A percentile compares a stretch with the other conserved stretches of the same genome.
Evolutionary conservation across 2,113 vertebrate species (phyloP).

Genomic region (Himantopus leucocephalus): DNA sequence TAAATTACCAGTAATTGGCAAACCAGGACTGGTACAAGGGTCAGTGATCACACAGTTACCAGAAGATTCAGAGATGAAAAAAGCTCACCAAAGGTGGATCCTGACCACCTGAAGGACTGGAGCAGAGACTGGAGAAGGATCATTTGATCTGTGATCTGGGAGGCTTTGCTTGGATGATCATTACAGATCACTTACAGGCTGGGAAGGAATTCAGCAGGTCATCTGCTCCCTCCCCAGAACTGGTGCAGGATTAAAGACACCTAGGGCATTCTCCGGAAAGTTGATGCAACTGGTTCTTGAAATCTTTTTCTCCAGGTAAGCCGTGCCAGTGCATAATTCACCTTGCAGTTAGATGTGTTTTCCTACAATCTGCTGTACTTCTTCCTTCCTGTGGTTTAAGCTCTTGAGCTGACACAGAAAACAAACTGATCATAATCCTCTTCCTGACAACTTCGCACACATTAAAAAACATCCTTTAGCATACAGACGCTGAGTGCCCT

Average conservation of each 20-base stretch:
- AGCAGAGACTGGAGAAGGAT: neutral
- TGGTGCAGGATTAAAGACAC: neutral
- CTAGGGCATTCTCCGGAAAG: neutral
- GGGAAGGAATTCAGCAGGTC: neutral
- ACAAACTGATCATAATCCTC: neutral
- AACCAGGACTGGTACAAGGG: neutral
- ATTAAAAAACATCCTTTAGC: neutral
- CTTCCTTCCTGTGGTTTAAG: neutral
- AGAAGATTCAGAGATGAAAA: neutral
- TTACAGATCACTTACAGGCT: neutral
- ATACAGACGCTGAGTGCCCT: neutral
- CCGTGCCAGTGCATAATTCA: neutral
- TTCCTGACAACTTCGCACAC: neutral
- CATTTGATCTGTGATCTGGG: neutral
- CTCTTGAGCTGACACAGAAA: neutral
- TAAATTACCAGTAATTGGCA: neutral
- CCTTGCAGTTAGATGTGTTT: neutral
- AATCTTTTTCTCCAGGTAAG: neutral
- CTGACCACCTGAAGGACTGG: neutral
- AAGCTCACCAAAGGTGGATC: neutral
- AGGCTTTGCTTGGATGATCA: neutral
- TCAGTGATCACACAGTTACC: accelerated
- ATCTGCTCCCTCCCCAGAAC: neutral
- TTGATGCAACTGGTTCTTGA: accelerated
- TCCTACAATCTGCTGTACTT: neutral